Evolutionary conservation across 2,797 vertebrate genomes (phyloP).

Genomic region (Sebastes steindachneri): DNA sequence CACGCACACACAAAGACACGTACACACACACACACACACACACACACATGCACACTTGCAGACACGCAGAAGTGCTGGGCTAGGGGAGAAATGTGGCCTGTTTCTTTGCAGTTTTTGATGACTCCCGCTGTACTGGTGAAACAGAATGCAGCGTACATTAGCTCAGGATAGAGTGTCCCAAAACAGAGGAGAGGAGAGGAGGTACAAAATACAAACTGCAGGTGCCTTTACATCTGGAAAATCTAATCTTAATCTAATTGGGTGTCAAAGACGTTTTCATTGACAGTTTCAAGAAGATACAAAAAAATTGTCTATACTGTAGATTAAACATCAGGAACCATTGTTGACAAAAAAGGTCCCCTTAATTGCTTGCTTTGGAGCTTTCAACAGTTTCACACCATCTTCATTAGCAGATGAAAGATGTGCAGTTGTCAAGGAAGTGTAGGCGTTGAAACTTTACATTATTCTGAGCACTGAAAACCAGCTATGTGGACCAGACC

Average conservation of each 20-base stretch:
- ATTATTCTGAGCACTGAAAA: not conserved
- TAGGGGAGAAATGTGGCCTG: constrained; percentile 82
- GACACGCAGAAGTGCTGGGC: constrained; percentile 79
- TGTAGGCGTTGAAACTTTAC: not conserved
- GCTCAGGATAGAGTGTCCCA: constrained; percentile 74
- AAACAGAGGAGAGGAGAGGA: constrained; percentile 48
- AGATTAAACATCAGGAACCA: not conserved
- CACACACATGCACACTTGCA: constrained; percentile 53
- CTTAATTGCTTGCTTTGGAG: not conserved
- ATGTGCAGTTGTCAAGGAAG: not conserved
- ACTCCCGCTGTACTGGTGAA: constrained; percentile 80
- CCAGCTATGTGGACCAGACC: not conserved
- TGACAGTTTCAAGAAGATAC: not conserved
- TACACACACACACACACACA: constrained; percentile 25
- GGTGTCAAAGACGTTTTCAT: not conserved
- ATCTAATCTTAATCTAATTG: not conserved
- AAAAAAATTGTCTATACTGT: not conserved
- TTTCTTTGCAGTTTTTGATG: constrained; percentile 82
- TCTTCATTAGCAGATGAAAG: not conserved
- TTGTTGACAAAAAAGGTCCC: not conserved
- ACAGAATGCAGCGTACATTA: constrained; percentile 79
- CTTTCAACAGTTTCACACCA: not conserved
- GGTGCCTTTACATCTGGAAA: not conserved
- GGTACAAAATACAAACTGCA: not conserved
- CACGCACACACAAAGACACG: constrained; percentile 29